Conservation (phyloP, 1,140 invertebrate species). For the Penaeus japonicus region DNA sequence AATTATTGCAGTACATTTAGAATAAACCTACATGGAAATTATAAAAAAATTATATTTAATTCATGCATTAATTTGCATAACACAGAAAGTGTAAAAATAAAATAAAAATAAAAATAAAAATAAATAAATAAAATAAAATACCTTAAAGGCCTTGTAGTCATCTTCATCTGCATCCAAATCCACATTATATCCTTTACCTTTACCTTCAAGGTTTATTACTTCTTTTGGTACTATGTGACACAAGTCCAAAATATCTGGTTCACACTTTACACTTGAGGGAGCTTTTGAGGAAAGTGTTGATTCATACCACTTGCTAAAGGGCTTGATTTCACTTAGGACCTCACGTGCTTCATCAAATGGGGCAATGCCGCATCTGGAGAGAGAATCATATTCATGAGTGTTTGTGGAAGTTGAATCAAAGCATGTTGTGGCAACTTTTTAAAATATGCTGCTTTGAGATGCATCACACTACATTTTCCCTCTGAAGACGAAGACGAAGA, state of each 20-base stretch:
- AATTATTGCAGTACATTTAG: too few relatives aligned
- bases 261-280: constrained; percentile 45
- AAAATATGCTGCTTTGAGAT: too few relatives aligned
- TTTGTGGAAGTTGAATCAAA: too few relatives aligned
- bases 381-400: too few relatives aligned
- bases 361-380: constrained; percentile 59
- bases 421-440: too few relatives aligned
- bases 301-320: constrained; percentile 30
- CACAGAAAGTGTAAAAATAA: not conserved
- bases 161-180: constrained; percentile 59
- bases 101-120: not conserved
- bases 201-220: constrained; percentile 62
- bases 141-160: constrained; percentile 60
- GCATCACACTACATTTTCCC: too few relatives aligned
- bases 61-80: not conserved
- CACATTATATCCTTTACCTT: constrained; percentile 58
- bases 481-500: too few relatives aligned
- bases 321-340: constrained; percentile 58
- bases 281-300: not conserved
- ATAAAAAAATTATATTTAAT: too few relatives aligned
- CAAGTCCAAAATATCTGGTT: constrained; percentile 61
- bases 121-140: not conserved
- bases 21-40: too few relatives aligned
- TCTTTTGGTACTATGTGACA: constrained; percentile 62
- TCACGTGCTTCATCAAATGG: constrained; percentile 62